Percentiles rank a stretch among this genome's conserved stretches.
Evolutionary conservation across 23 tunicate species (phyloP).

Genomic region (Clavelina lepadiformis): DNA sequence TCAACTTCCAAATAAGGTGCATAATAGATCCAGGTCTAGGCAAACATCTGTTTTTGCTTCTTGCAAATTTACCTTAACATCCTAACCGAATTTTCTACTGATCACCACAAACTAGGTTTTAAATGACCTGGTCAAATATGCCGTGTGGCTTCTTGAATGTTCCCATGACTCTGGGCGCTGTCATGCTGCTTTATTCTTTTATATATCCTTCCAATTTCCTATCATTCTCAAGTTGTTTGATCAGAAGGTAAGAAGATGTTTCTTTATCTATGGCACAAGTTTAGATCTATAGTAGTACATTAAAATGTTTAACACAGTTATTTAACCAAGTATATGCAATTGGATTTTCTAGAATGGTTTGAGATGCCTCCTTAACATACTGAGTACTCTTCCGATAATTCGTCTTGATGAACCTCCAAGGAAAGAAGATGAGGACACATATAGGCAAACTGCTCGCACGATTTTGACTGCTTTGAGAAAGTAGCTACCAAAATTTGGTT

Average conservation of each 20-base stretch:
- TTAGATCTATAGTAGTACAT: neutral
- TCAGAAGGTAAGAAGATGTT: conserved; percentile 29
- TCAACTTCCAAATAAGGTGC: conserved; percentile 56
- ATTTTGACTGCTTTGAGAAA: conserved; percentile 52
- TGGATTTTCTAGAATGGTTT: conserved; percentile 50
- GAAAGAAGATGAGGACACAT: conserved; percentile 36
- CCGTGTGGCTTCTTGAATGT: conserved; percentile 76
- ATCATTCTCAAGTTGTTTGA: conserved; percentile 71
- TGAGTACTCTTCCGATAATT: conserved; percentile 47
- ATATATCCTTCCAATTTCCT: conserved; percentile 50
- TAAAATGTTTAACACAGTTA: neutral
- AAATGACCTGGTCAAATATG: conserved; percentile 54
- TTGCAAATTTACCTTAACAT: too few species aligned
- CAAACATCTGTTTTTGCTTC: too few species aligned
- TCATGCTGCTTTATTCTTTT: conserved; percentile 81
- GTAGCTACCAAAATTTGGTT: too few species aligned
- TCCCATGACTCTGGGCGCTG: conserved; percentile 86
- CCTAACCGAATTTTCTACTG: neutral
- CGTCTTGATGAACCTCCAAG: conserved; percentile 4
- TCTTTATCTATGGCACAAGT: neutral
- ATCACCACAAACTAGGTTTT: too few species aligned
- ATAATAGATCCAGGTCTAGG: neutral
- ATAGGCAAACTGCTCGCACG: conserved; percentile 51
- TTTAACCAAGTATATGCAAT: neutral
- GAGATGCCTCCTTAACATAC: conserved; percentile 64